phyloP scores from a whole-genome alignment of 2,888 invertebrate genomes.

The Pachliopta kotzebuea region DNA sequence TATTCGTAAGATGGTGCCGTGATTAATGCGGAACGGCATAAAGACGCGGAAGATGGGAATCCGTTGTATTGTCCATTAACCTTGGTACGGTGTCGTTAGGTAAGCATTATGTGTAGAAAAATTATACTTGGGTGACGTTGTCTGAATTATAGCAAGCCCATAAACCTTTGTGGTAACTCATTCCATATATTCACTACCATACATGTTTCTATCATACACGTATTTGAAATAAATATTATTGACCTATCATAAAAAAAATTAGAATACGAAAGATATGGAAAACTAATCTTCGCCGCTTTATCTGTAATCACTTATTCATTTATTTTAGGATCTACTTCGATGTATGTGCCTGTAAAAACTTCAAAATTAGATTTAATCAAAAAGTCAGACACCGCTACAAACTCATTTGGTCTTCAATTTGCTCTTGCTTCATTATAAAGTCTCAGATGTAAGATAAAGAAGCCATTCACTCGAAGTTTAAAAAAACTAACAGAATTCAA shows the following conservation, averaged over 20 bases:
- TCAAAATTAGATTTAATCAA: constrained; percentile 32
- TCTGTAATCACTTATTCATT: not conserved
- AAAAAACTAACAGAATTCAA: constrained; percentile 11
- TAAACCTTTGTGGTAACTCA: not conserved
- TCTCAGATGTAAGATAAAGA: constrained; percentile 22
- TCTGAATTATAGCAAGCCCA: constrained; percentile 15
- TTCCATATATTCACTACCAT: not conserved
- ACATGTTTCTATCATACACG: no score
- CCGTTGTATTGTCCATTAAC: constrained; percentile 64
- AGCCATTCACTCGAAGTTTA: constrained; percentile 15
- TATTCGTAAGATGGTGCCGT: constrained; percentile 60
- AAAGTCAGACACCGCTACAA: constrained; percentile 16
- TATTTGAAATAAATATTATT: no score
- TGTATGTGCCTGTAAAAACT: constrained; percentile 31
- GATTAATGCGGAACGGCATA: constrained; percentile 65
- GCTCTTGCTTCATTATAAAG: constrained; percentile 8
- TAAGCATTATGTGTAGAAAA: constrained; percentile 25
- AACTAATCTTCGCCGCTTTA: not conserved
- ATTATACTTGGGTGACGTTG: constrained; percentile 11
- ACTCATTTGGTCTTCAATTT: constrained; percentile 16
- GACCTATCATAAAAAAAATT: no score
- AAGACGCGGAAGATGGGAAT: constrained; percentile 69
- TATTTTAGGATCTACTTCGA: not conserved
- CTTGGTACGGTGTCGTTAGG: constrained; percentile 53
- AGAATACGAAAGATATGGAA: no score